These are phyloP conservation scores for Neosalanx taihuensis DNA, from an alignment of 2,797 vertebrate species.

Conservation along the genomic window DNA sequence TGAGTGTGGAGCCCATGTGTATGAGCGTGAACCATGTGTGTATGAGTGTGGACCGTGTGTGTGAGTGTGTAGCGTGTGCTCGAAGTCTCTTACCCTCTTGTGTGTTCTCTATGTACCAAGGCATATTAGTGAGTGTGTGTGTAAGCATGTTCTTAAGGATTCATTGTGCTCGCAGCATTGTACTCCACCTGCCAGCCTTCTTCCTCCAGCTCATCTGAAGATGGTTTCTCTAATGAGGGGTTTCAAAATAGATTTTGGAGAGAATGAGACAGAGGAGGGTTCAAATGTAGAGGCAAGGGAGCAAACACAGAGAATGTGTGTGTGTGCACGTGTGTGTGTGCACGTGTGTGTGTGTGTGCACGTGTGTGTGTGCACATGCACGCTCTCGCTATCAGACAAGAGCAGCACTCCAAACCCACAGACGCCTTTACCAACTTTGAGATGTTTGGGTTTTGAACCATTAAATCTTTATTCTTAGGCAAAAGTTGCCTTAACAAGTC, in stretches of 20 bases:
- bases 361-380: neutral
- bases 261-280: too few relatives aligned
- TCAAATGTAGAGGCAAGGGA: too few relatives aligned
- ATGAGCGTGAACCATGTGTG: too few relatives aligned
- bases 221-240: too few relatives aligned
- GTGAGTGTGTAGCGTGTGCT: neutral
- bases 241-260: too few relatives aligned
- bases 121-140: neutral
- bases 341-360: neutral
- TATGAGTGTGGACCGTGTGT: neutral
- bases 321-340: neutral
- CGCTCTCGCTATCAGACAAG: neutral
- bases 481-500: constrained; percentile 28
- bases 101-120: neutral
- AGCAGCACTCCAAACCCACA: neutral
- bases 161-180: too few relatives aligned
- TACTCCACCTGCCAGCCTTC: too few relatives aligned
- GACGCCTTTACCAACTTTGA: neutral
- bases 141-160: too few relatives aligned
- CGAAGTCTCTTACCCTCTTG: too few relatives aligned
- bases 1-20: too few relatives aligned
- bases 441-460: neutral
- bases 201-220: too few relatives aligned
- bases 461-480: constrained; percentile 7
- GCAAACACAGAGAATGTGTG: neutral